phyloP scores from a whole-genome alignment of 2,797 vertebrate genomes.

The Ctenosaura bakeri region DNA sequence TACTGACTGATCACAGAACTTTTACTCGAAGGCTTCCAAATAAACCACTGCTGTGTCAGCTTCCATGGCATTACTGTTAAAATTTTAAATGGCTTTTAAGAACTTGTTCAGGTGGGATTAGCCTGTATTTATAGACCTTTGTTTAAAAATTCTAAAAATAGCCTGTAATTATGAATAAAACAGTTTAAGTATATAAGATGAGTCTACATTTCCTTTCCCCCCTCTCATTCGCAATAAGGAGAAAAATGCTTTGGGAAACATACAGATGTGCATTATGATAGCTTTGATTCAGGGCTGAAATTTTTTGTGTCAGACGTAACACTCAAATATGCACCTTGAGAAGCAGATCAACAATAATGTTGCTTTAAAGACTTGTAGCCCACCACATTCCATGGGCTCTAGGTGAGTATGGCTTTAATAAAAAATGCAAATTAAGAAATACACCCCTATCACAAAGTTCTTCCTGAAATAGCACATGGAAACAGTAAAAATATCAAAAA shows the following conservation, averaged over 20 bases:
- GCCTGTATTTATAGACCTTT: conserved; percentile 83
- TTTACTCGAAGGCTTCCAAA: conserved; percentile 78
- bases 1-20: conserved; percentile 81
- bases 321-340: no score
- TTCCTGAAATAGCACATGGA: not conserved
- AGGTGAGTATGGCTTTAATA: not conserved
- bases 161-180: conserved; percentile 90
- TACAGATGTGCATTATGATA: not conserved
- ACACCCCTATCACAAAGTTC: not conserved
- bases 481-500: not conserved
- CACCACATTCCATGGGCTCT: not conserved
- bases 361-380: not conserved
- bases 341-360: not conserved
- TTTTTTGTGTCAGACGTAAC: no score
- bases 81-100: conserved; percentile 85
- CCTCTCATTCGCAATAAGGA: conserved; percentile 26
- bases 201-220: conserved; percentile 42
- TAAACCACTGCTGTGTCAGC: conserved; percentile 85
- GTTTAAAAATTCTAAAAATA: conserved; percentile 89
- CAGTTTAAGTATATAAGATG: conserved; percentile 80
- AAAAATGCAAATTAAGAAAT: not conserved
- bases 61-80: conserved; percentile 80
- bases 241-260: not conserved
- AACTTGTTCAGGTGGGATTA: conserved; percentile 75
- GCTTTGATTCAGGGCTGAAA: not conserved